These are phyloP conservation scores for Rhynchonycteris naso DNA, from an alignment of 2,797 vertebrate species.

Conservation along the genomic window DNA sequence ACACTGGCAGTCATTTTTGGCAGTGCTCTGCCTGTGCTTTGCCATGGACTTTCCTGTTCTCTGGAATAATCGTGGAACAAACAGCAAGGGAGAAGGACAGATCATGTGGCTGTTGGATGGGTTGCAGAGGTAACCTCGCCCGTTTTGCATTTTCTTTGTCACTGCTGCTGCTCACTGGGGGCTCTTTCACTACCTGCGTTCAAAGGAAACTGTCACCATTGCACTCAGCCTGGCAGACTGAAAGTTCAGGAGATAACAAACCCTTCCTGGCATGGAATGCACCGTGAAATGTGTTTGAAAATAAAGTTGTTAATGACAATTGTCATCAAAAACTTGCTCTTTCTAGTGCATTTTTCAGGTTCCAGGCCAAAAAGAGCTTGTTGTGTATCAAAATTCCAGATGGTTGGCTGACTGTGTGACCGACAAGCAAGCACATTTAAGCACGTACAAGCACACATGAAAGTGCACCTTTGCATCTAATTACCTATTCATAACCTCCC, in stretches of 20 bases:
- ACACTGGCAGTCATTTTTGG: background rate
- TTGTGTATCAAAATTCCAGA: background rate
- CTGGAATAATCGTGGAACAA: background rate
- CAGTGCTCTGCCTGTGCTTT: background rate
- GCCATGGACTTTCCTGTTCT: background rate
- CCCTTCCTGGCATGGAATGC: slow-evolving; percentile 60
- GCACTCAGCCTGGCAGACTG: background rate
- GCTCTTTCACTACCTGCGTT: slow-evolving; percentile 16
- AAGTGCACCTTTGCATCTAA: background rate
- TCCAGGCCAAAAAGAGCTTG: background rate
- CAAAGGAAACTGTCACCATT: background rate
- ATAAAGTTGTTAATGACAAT: slow-evolving; percentile 61
- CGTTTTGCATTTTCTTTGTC: background rate
- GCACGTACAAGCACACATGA: background rate
- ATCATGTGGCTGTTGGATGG: accelerated
- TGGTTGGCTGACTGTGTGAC: slow-evolving; percentile 54
- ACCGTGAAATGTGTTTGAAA: slow-evolving; percentile 66
- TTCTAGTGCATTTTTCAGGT: slow-evolving; percentile 62
- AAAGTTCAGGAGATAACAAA: slow-evolving; percentile 69
- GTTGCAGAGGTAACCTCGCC: background rate
- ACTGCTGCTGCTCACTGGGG: background rate
- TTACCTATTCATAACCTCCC: background rate
- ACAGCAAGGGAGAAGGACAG: background rate
- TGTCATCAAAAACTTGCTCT: slow-evolving; percentile 66
- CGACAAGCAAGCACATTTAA: background rate